phyloP scores from a whole-genome alignment of 1,140 invertebrate species.

The Drosophila kikkawai region DNA sequence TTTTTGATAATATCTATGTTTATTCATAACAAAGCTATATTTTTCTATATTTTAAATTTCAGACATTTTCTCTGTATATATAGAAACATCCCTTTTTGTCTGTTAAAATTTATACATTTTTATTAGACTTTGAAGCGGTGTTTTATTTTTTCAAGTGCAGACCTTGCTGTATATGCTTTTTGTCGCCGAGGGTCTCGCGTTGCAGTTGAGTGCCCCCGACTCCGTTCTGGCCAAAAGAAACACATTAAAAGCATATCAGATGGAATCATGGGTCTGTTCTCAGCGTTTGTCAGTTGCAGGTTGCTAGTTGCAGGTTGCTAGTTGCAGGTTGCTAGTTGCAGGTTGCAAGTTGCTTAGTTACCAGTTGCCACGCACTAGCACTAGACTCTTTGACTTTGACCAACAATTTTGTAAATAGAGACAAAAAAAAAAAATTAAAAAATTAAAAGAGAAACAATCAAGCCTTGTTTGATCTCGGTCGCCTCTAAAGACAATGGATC shows the following conservation, averaged over 20 bases:
- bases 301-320: conserved; percentile 35
- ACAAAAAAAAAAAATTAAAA: conserved; percentile 2
- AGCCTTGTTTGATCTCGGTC: conserved; percentile 4
- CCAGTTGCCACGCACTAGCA: conserved; percentile 1
- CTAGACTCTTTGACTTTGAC: conserved; percentile 19
- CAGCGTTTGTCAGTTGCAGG: conserved; percentile 51
- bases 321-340: conserved; percentile 32
- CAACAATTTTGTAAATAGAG: conserved; percentile 13
- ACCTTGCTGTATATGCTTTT: conserved; percentile 15
- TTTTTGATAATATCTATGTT: too few relatives aligned
- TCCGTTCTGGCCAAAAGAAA: conserved; percentile 68
- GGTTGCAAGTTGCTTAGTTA: conserved; percentile 23
- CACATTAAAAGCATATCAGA: conserved; percentile 80
- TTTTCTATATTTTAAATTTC: too few relatives aligned
- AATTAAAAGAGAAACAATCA: conserved; percentile 24
- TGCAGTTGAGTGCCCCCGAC: conserved; percentile 70
- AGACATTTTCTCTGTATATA: too few relatives aligned
- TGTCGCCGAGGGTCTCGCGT: conserved; percentile 62
- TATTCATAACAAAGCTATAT: too few relatives aligned
- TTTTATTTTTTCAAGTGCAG: neutral
- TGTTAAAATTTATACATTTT: neutral
- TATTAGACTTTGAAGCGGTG: neutral
- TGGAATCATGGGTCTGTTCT: conserved; percentile 70
- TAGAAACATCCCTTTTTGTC: neutral
- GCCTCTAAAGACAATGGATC: conserved; percentile 34